phyloP scores from a whole-genome alignment of 2,797 vertebrate genomes.

The Euphonia xanthogaster region DNA sequence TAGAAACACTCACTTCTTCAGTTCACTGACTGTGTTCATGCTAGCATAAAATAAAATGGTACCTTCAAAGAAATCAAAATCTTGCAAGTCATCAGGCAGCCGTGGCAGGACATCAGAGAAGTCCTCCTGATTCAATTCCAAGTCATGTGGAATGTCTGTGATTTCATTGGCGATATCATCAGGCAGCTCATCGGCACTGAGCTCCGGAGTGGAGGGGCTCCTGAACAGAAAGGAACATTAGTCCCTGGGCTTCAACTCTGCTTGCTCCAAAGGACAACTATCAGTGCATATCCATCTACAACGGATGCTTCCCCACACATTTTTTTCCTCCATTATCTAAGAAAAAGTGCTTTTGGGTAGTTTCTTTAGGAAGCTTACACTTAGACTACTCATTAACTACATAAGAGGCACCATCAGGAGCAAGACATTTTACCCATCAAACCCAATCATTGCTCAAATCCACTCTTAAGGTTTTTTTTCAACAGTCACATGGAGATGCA shows the following conservation, averaged over 20 bases:
- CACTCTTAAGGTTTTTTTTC: not conserved
- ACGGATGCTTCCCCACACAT: not conserved
- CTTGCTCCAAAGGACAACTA: not conserved
- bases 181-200: constrained; percentile 96
- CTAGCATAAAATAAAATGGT: constrained; percentile 40
- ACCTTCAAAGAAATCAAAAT: constrained; percentile 99
- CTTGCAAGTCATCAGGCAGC: constrained; percentile 95
- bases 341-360: not conserved
- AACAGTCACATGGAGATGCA: not conserved
- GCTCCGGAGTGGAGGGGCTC: constrained; percentile 95
- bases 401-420: not conserved
- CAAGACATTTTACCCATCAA: not conserved
- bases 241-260: not conserved
- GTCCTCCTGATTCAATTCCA: constrained; percentile 98
- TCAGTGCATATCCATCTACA: not conserved
- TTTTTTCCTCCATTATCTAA: not conserved
- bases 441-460: not conserved
- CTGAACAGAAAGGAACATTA: constrained; percentile 63
- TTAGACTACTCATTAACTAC: not conserved
- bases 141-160: constrained; percentile 98
- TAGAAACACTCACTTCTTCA: not conserved
- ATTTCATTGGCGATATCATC: constrained; percentile 99
- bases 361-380: not conserved
- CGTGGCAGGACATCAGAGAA: constrained; percentile 95
- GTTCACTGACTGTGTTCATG: not conserved